A percentile compares a stretch with the other conserved stretches of the same genome.
phyloP scores from a whole-genome alignment of 1,140 invertebrate species.

The Drosophila sp. region DNA sequence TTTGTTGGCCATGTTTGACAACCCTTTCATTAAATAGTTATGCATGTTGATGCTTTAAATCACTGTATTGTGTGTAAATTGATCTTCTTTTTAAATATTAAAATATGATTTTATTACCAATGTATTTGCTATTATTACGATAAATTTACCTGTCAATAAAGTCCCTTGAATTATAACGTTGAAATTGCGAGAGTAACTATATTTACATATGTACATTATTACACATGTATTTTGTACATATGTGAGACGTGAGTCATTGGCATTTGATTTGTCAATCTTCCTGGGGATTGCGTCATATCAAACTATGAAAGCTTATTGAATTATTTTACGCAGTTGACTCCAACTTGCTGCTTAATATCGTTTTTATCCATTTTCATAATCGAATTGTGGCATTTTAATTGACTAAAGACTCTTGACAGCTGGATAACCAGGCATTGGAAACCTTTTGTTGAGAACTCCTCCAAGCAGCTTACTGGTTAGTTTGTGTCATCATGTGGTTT shows the following conservation, averaged over 20 bases:
- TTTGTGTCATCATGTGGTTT: slow-evolving; percentile 25
- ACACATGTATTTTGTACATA: too few relatives aligned
- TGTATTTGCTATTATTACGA: slow-evolving; percentile 50
- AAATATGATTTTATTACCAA: slow-evolving; percentile 63
- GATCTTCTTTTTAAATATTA: slow-evolving; percentile 58
- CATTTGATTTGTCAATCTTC: neutral
- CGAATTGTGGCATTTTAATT: neutral
- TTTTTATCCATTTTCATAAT: neutral
- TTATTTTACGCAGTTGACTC: neutral
- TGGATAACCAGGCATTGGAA: neutral
- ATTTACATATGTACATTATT: too few relatives aligned
- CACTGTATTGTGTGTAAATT: slow-evolving; percentile 46
- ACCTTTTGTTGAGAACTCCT: neutral
- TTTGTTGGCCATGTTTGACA: slow-evolving; percentile 30
- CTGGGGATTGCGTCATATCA: neutral
- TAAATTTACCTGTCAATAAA: slow-evolving; percentile 59
- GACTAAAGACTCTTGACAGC: neutral
- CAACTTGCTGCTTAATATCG: neutral
- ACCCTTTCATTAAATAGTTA: slow-evolving; percentile 34
- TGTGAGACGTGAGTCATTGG: neutral
- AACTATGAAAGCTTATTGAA: neutral
- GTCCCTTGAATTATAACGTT: slow-evolving; percentile 38
- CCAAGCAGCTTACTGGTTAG: slow-evolving; percentile 3
- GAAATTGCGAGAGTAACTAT: neutral
- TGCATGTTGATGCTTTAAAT: slow-evolving; percentile 54